Base-by-base conservation (phyloP, 2,888 invertebrate genomes). In the Aproaerema taeniolella region DNA sequence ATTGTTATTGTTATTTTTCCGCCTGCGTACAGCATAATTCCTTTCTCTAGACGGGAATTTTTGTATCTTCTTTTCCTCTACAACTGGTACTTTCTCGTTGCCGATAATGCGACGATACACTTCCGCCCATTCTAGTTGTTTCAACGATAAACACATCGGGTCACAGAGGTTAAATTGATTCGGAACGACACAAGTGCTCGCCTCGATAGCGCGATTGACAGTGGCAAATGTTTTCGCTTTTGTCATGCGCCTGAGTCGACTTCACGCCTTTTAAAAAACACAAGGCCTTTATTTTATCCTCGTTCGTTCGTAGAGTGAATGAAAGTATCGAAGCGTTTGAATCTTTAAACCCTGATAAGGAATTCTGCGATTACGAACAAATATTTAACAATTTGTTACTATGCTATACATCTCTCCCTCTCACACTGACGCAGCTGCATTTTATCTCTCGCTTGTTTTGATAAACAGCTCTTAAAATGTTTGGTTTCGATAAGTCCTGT, bases 41-140 rank as follows among this genome's bases (percentile, higher is more conserved):
- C 92, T 87, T 59, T 92, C 91, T 30, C 92, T 85, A 1, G 91
- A 91, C 1, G 91, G 91, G 65, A 92, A 92, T 57, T 90, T 90
- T 39, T 92, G 91, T 53, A 81, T 71, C 44, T 72, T 78, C 43
- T 59, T 64, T 46, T 58, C 54, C 13, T 46, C 42, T 32, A 58
- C 57, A 31, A 57, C 57, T 6, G 55, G 50, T 13, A 74, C 70
- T 38, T 58, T 63, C 29, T 75, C 77, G 10, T 54, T 53, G 13
- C 70, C 70, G 17, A 61, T 61, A 17, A 82, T 58, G 17, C 73
- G 69, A 32, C 75, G 67, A 57, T 73, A 81, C 31, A 82, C 68
- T 41, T 81, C 81, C 49, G 74, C 63, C 71, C 78, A 74, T 58
- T 83, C 83, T 45, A 81, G 57, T 61, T 75, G 76, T 53, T 83